Conservation (phyloP, 2,113 vertebrate species). For the Butorides virescens region DNA sequence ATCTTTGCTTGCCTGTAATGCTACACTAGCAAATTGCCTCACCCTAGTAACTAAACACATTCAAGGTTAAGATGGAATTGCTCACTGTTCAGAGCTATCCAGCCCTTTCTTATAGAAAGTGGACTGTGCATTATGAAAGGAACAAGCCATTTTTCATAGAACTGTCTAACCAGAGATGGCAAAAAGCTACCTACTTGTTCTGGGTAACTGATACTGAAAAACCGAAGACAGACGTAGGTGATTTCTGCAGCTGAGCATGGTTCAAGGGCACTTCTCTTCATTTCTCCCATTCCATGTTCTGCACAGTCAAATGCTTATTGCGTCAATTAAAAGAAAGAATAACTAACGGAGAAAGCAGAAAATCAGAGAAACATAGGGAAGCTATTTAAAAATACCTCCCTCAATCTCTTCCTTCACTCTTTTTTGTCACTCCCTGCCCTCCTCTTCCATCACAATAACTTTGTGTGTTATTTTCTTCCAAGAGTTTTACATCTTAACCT, state of each 20-base stretch:
- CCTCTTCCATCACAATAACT: neutral
- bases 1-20: neutral
- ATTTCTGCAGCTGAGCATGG: neutral
- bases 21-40: neutral
- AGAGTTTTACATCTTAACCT: neutral
- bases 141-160: neutral
- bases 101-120: neutral
- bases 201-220: neutral
- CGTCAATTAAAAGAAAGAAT: neutral
- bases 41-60: neutral
- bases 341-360: neutral
- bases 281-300: neutral
- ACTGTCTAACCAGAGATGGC: neutral
- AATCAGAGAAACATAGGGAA: neutral
- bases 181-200: neutral
- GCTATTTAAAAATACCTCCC: neutral
- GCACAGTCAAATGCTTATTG: neutral
- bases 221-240: neutral
- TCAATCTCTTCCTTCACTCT: neutral
- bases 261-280: neutral
- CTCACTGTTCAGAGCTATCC: neutral
- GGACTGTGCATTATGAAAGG: neutral
- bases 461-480: neutral
- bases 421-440: neutral
- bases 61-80: neutral